Conservation (phyloP, 2,797 vertebrate species). For the Phoebastria nigripes region DNA sequence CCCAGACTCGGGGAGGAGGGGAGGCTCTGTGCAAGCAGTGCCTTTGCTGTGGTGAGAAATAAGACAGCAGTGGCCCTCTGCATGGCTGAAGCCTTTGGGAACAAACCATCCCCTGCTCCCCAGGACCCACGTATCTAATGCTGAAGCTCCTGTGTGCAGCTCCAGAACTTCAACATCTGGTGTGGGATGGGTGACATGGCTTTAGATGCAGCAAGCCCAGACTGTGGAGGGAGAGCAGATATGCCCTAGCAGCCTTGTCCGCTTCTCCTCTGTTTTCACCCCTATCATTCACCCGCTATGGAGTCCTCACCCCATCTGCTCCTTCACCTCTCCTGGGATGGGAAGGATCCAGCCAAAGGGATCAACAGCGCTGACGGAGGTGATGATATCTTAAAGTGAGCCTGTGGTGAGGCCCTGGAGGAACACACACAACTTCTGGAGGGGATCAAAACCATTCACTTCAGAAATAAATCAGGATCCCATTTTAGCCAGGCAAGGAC, state of each 20-base stretch:
- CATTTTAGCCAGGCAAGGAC: not conserved
- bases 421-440: not conserved
- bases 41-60: rapidly evolving
- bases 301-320: not conserved
- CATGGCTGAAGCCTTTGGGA: not conserved
- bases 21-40: not conserved
- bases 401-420: not conserved
- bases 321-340: not conserved
- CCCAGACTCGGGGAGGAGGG: rapidly evolving
- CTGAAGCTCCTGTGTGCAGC: not conserved
- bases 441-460: not conserved
- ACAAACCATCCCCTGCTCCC: not conserved
- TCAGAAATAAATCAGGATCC: not conserved
- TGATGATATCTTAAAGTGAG: not conserved
- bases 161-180: too few species aligned
- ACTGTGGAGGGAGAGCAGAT: too few species aligned
- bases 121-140: rapidly evolving
- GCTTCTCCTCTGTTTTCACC: too few species aligned
- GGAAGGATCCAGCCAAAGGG: not conserved
- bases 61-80: rapidly evolving
- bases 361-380: not conserved
- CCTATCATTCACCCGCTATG: not conserved
- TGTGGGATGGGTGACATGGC: not conserved
- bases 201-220: not conserved
- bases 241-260: too few species aligned